A percentile compares a stretch with the other conserved stretches of the same genome.
These are phyloP conservation scores for Carabus problematicus DNA, from an alignment of 2,888 invertebrate species.

Conservation along the genomic window DNA sequence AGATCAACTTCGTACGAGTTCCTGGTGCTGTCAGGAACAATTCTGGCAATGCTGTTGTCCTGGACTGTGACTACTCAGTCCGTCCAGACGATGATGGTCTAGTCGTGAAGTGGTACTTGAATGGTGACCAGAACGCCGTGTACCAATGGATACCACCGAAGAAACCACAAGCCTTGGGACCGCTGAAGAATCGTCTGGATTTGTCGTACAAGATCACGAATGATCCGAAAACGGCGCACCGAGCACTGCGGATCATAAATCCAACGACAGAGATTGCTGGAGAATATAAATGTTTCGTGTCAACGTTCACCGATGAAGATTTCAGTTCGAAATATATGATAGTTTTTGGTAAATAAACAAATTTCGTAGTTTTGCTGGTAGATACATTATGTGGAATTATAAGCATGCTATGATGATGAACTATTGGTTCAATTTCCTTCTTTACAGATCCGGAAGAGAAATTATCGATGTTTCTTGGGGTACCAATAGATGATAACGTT, in stretches of 20 bases:
- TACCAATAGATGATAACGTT: conserved; percentile 53
- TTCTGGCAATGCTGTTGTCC: conserved; percentile 61
- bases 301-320: conserved; percentile 73
- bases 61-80: conserved; percentile 76
- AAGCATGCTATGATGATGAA: too few relatives aligned
- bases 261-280: conserved; percentile 76
- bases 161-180: conserved; percentile 70
- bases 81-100: conserved; percentile 70
- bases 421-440: conserved; percentile 42
- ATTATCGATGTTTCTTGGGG: conserved; percentile 51
- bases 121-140: conserved; percentile 70
- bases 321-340: conserved; percentile 69
- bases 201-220: conserved; percentile 69
- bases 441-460: conserved; percentile 56
- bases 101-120: conserved; percentile 79
- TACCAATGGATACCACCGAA: conserved; percentile 82
- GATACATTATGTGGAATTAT: neutral
- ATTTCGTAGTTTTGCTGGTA: neutral
- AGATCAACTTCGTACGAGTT: conserved; percentile 58
- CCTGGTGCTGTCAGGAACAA: conserved; percentile 57
- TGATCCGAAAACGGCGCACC: conserved; percentile 72
- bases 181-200: conserved; percentile 66
- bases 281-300: conserved; percentile 76
- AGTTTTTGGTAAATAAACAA: conserved; percentile 67
- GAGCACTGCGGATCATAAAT: conserved; percentile 72